Percentiles rank a stretch among this genome's conserved stretches.
These are phyloP conservation scores for Isichthys henryi DNA, from an alignment of 2,113 vertebrate genomes.

Conservation along the genomic window DNA sequence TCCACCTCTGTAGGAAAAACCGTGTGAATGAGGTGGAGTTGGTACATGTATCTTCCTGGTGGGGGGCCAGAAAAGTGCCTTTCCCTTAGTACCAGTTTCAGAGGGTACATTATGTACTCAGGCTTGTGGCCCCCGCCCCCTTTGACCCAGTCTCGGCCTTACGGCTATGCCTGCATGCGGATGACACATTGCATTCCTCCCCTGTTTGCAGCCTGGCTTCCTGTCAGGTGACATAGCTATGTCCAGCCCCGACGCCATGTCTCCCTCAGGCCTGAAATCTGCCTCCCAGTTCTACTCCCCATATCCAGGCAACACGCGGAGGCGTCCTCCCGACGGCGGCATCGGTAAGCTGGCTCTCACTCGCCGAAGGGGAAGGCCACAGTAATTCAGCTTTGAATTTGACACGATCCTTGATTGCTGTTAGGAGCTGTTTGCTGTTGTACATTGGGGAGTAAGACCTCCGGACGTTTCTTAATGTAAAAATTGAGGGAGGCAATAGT, in stretches of 20 bases:
- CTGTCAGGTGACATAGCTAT: conserved; percentile 82
- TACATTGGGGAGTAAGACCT: too few relatives aligned
- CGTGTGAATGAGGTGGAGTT: not conserved
- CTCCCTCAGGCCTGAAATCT: conserved; percentile 80
- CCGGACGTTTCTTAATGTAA: not conserved
- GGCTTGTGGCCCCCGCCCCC: not conserved
- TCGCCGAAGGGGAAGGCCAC: not conserved
- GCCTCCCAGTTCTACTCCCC: conserved; percentile 81
- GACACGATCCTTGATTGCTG: not conserved
- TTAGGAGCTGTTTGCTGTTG: not conserved
- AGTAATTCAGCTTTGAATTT: not conserved
- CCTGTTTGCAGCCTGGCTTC: conserved; percentile 69
- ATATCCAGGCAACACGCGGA: conserved; percentile 79
- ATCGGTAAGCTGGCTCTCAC: conserved; percentile 63
- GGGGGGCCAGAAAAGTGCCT: not conserved
- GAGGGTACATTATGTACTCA: not conserved
- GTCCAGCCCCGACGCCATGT: conserved; percentile 78
- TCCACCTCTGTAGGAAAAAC: not conserved
- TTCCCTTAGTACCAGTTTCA: not conserved
- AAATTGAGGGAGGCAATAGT: not conserved
- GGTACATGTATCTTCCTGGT: not conserved
- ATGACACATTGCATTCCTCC: not conserved
- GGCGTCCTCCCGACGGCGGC: conserved; percentile 78
- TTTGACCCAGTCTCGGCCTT: not conserved
- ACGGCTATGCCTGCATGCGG: not conserved